Evolutionary conservation across 2,113 vertebrate genomes (phyloP).

Genomic region (Anarrhichthys ocellatus): DNA sequence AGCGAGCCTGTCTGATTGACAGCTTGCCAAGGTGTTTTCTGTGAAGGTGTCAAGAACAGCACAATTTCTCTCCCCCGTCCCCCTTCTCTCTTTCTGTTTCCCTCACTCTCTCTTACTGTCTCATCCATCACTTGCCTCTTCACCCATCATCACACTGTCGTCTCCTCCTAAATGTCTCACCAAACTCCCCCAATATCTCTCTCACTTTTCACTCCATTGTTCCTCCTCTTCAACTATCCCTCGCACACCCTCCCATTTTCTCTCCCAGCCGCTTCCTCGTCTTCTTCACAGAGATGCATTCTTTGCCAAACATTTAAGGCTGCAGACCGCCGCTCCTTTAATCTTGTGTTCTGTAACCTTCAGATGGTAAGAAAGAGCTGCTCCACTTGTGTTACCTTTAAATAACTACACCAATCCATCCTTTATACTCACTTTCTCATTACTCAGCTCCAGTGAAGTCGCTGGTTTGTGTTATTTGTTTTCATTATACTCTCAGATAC

Average conservation of each 20-base stretch:
- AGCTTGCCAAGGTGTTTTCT: constrained; percentile 83
- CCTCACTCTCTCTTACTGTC: constrained; percentile 51
- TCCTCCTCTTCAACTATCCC: constrained; percentile 51
- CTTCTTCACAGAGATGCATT: constrained; percentile 66
- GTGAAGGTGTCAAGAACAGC: constrained; percentile 83
- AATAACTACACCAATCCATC: constrained; percentile 55
- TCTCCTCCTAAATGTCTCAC: constrained; percentile 77
- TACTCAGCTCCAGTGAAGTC: constrained; percentile 48
- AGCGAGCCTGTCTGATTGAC: constrained; percentile 78
- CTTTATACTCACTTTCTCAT: constrained; percentile 47
- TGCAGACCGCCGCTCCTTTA: constrained; percentile 79
- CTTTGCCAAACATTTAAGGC: constrained; percentile 71
- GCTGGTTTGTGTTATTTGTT: constrained; percentile 75
- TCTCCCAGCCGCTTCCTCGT: constrained; percentile 37
- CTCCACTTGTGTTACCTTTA: constrained; percentile 67
- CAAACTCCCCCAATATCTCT: constrained; percentile 64
- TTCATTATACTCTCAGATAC: constrained; percentile 70
- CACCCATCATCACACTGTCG: constrained; percentile 80
- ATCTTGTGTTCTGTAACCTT: constrained; percentile 82
- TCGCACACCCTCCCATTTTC: constrained; percentile 41
- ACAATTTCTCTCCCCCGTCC: constrained; percentile 76
- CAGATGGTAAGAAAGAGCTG: constrained; percentile 59
- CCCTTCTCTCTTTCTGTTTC: constrained; percentile 47
- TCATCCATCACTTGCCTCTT: constrained; percentile 80
- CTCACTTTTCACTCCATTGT: constrained; percentile 69